Conservation (phyloP, 1,140 invertebrate species). For the Drosophila novamexicana region DNA sequence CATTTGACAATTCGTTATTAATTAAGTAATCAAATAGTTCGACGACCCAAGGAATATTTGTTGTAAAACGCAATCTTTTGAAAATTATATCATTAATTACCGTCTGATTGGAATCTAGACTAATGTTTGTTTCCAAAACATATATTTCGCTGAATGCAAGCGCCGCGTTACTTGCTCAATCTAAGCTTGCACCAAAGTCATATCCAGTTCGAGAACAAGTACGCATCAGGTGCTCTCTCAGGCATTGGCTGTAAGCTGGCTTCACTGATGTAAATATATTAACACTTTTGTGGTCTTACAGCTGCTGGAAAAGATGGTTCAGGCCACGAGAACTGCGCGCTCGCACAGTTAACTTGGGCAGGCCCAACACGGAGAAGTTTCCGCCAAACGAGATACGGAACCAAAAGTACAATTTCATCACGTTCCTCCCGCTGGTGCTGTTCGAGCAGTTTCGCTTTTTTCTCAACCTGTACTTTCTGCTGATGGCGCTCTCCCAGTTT, state of each 20-base stretch:
- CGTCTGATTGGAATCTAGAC: no score
- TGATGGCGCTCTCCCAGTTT: conserved; percentile 99
- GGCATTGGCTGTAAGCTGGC: no score
- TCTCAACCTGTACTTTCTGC: conserved; percentile 98
- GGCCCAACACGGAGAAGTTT: conserved; percentile 89
- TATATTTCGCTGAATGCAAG: conserved; percentile 1
- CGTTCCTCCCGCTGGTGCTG: conserved; percentile 98
- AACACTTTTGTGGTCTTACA: conserved; percentile 80
- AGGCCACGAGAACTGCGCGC: conserved; percentile 88
- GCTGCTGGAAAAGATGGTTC: conserved; percentile 89
- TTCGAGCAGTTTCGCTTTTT: conserved; percentile 99
- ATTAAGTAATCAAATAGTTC: no score
- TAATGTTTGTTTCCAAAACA: no score
- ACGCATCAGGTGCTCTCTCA: background rate
- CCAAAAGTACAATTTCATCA: conserved; percentile 99
- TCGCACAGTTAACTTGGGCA: conserved; percentile 88
- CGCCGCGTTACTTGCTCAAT: background rate
- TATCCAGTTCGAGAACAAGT: background rate
- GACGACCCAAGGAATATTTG: no score
- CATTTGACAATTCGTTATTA: no score
- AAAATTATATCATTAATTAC: no score
- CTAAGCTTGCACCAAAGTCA: background rate
- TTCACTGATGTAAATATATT: conserved; percentile 15
- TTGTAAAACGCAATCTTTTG: no score
- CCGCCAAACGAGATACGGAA: conserved; percentile 98